Base-by-base conservation (phyloP, 2,888 invertebrate species). In the Brachyptera putata region DNA sequence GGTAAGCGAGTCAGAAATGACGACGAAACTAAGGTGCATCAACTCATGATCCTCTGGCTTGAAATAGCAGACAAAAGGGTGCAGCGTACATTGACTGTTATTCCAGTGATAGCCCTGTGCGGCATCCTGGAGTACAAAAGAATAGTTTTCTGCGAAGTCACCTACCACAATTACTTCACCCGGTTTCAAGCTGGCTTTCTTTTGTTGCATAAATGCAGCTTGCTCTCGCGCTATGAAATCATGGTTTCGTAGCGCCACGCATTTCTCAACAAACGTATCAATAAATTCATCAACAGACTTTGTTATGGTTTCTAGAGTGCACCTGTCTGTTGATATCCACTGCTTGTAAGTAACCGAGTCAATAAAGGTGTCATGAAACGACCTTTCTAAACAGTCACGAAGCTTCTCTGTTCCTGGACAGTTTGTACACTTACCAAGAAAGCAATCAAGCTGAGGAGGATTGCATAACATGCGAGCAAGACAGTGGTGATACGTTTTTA, bases 321-420 rank as follows among this genome's bases (percentile, higher is more conserved):
- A 63, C 39, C 64, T 61, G 61, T 67, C 62, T 1, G 60, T 60
- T n/a, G 62, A 55, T 24, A 61, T 37, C 66, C 66, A 65, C 36
- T 67, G 66, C 9, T 66, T 63, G 41, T 53, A 66, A 18, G 56
- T 59, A 26, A 67, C 55, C 24, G 43, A 53, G 41, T 66, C 61
- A 13, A 59, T 39, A 18, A 56, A 46, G 25, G 49, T 57, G 7
- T 60, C 61, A 21, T 48, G 18, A 16, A 25, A 39, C n/a, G n/a
- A 39, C 14, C 14, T 11, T 14, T n/a, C 39, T 39, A 39, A 39
- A 4, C 39, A 9, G 4, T 39, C 39, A 9, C 14, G 11, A 4
- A 39, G 16, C 5, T 5, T 5, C n/a, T 39, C 39, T 4, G 7
- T 14, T 9, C 39, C 39, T 9, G 39, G 39, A 39, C 39, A 39